A percentile compares a stretch with the other conserved stretches of the same genome.
Evolutionary conservation across 2,113 vertebrate genomes (phyloP).

Genomic region (Caretta caretta): DNA sequence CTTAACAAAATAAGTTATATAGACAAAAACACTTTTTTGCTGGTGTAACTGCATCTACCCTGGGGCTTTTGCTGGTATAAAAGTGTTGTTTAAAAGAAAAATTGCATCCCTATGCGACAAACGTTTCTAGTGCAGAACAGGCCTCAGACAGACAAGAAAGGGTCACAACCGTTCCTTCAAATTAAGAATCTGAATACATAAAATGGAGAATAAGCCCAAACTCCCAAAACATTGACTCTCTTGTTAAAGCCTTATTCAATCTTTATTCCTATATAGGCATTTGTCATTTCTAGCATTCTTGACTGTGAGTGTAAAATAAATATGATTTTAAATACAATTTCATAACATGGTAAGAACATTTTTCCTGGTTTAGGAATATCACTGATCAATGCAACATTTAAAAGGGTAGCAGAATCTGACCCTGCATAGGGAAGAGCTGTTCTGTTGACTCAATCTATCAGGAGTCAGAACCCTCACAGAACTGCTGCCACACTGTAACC

Average conservation of each 20-base stretch:
- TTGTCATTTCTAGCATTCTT: not conserved
- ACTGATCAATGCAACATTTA: not conserved
- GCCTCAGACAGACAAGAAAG: not conserved
- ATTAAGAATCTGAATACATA: not conserved
- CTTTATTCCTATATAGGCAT: not conserved
- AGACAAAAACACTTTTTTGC: not conserved
- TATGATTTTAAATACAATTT: not conserved
- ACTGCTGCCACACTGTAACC: not conserved
- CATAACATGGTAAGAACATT: not conserved
- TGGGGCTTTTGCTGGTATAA: not conserved
- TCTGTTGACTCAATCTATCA: not conserved
- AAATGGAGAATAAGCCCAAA: not conserved
- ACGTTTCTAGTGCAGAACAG: not conserved
- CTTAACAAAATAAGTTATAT: not conserved
- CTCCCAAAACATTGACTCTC: not conserved
- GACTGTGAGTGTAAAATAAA: not conserved
- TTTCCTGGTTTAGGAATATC: not conserved
- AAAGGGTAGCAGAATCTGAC: not conserved
- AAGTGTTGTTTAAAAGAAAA: not conserved
- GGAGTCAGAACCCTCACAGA: not conserved
- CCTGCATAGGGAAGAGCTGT: not conserved
- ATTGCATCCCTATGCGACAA: not conserved
- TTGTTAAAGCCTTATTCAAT: not conserved
- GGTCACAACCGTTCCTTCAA: not conserved
- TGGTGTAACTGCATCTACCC: not conserved